Base-by-base conservation (phyloP, 2,888 invertebrate species). In the Encarsia formosa region DNA sequence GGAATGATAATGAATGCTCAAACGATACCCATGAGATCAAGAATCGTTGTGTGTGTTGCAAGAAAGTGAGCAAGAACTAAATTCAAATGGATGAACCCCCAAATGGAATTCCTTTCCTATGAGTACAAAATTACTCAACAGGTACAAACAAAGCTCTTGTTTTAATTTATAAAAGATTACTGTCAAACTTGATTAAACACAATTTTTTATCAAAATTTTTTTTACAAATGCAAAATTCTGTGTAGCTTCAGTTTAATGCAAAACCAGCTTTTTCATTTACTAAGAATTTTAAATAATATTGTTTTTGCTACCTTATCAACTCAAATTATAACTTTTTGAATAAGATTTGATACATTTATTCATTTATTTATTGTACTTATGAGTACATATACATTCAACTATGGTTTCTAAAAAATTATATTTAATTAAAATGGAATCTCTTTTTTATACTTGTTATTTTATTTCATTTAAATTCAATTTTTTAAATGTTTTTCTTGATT, bases 11-110 rank as follows among this genome's bases (percentile, higher is more conserved):
- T 72, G 73, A 73, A 71, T 64, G 53, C 50, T 60, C 55, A 61
- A 73, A 74, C 73, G 73, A 73, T 74, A 73, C 71, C 71, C 73
- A 74, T 68, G 73, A 74, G 73, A 74, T 74, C 73, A 72, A 74
- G 73, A 62, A 72, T 74, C 73, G 73, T 74, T 74, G 71, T 74
- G 73, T 74, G 73, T 74, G 70, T 73, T 74, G 73, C 71, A 68
- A 57, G 54, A 57, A 55, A 57, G 43, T 57, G 54, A 57, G 47
- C 50, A 50, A 52, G 45, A 51, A 73, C 72, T 73, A 73, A 73
- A 73, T 67, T 70, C 73, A 73, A 73, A 71, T 73, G 73, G 73
- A 73, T 73, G 73, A 73, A 70, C 71, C 72, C 73, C 68, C 64
- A 62, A 61, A 66, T 71, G 73, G 72, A 70, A 69, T 68, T n/a